phyloP scores from a whole-genome alignment of 2,888 invertebrate species.

The Chloroclystis v-ata region DNA sequence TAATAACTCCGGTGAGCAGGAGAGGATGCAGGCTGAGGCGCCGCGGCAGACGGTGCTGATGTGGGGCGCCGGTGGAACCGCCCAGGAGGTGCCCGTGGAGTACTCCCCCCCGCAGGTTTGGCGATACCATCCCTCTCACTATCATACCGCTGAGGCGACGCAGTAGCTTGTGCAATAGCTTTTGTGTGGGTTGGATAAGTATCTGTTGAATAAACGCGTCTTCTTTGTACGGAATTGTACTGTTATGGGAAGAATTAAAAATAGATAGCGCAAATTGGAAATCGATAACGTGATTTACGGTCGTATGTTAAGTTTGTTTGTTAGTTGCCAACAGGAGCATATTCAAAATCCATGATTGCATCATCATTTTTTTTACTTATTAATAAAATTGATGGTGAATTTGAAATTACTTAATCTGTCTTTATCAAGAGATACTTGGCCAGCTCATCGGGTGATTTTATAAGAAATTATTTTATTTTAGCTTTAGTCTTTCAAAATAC shows the following conservation, averaged over 20 bases:
- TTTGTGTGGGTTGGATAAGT: conserved; percentile 7
- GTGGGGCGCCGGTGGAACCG: conserved; percentile 85
- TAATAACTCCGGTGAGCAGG: conserved; percentile 57
- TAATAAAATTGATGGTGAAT: no score
- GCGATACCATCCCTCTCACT: conserved; percentile 72
- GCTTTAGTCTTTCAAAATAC: conserved; percentile 23
- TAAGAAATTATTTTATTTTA: conserved; percentile 12
- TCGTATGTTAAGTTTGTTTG: no score
- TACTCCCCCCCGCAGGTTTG: conserved; percentile 75
- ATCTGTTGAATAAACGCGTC: no score
- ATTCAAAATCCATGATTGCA: no score
- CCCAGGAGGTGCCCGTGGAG: conserved; percentile 68
- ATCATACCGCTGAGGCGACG: conserved; percentile 74
- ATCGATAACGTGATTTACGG: no score
- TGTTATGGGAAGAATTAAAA: no score
- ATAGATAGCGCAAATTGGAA: no score
- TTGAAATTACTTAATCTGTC: no score
- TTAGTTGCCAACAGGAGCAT: no score
- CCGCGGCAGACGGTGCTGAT: conserved; percentile 94
- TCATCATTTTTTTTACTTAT: no score
- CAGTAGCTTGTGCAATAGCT: conserved; percentile 56
- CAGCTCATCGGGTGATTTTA: conserved; percentile 2
- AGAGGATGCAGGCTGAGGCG: conserved; percentile 75
- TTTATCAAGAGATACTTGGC: background rate
- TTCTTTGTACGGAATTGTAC: no score